Evolutionary conservation across 2,888 invertebrate genomes (phyloP), one percentile per base, ranked within the genome.

Genomic region (Aporophyla nigra): DNA sequence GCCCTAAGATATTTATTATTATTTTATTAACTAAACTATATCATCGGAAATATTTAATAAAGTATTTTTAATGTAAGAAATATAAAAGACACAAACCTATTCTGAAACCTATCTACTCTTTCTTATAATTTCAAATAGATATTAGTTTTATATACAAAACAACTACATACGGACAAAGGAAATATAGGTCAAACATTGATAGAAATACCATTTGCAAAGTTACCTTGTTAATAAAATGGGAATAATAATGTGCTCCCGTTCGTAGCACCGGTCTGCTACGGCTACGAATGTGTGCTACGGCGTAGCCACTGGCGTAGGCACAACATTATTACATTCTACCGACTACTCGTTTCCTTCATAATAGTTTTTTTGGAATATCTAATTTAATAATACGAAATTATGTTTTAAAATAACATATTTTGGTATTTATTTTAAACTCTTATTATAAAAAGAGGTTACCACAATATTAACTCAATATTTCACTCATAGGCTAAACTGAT

Each of bases 231-330:
- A 24, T 62, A 27, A 68, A 65, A 43, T 59, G 2, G 33, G 49
- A 80, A 63, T 24, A 62, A 12, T 49, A 58, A 53, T 49, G 5
- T 24, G 33, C 24, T 59, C 69, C 40, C 43, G 24, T 5, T 49
- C 61, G 77, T 80, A 76, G 77, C 76, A 33, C n/a, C 21, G n/a
- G 14, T 49, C n/a, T 33, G 66, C 71, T 82, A 54, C 71, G 62
- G 58, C 76, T 80, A 76, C 82, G 58, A 58, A 27, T n/a, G 33
- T 33, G 24, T 68, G 77, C 80, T 81, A 81, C 80, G 80, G 24
- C 77, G 78, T 77, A 80, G 81, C 16, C 56, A 40, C n/a, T 61
- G n/a, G 33, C 66, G 81, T 81, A 76, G 76, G 24, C 43, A 59
- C 0, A 16, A 51, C 33, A 49, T 54, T 51, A 43, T 24, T 62